Conservation (phyloP, 2,113 vertebrate species). For the Smithornis capensis region DNA sequence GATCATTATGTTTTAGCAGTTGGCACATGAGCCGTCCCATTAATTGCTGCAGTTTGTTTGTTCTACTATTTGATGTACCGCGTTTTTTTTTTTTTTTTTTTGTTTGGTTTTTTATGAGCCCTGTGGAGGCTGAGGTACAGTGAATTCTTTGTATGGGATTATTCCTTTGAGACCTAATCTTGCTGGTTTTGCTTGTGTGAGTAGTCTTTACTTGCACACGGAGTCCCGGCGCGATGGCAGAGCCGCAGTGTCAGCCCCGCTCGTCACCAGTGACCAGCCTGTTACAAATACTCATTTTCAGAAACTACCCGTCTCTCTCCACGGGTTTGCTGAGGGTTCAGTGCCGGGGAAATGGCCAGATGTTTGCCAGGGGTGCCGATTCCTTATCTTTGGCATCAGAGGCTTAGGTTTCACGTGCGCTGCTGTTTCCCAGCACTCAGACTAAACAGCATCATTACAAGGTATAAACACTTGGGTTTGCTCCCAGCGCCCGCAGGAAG, state of each 20-base stretch:
- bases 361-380: constrained; percentile 30
- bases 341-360: background rate
- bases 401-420: constrained; percentile 37
- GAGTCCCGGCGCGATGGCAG: background rate
- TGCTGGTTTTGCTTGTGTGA: background rate
- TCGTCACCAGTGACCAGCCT: background rate
- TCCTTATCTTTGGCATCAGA: constrained; percentile 39
- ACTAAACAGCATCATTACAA: constrained; percentile 59
- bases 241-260: background rate
- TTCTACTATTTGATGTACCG: constrained; percentile 45
- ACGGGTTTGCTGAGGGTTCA: background rate
- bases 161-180: constrained; percentile 57
- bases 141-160: constrained; percentile 53
- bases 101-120: constrained; percentile 7
- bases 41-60: constrained; percentile 59
- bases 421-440: constrained; percentile 50
- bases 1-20: constrained; percentile 32
- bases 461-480: constrained; percentile 52
- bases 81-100: background rate
- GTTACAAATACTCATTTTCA: background rate
- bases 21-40: constrained; percentile 22
- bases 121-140: constrained; percentile 47
- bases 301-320: background rate
- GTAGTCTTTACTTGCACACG: background rate
- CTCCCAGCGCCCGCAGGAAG: constrained; percentile 20